Conservation (phyloP, 2,888 invertebrate species). For the Notodonta dromedarius region DNA sequence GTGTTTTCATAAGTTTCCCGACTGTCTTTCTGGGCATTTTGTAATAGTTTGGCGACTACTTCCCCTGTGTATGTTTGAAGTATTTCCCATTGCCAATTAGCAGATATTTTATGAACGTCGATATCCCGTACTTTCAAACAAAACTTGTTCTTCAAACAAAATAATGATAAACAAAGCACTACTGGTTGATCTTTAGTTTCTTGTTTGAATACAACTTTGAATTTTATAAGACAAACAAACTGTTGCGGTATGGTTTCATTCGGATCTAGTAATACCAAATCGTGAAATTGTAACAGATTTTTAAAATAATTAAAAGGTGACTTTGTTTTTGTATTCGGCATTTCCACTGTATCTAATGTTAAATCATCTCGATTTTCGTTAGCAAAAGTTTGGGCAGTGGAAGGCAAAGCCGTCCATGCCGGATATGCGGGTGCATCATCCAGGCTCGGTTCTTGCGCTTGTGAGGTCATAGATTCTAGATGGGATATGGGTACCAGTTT, state of each 20-base stretch:
- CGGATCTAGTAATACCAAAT: slow-evolving; percentile 53
- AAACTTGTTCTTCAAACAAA: slow-evolving; percentile 49
- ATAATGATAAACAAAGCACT: slow-evolving; percentile 56
- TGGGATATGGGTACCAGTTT: slow-evolving; percentile 10
- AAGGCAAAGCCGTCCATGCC: slow-evolving; percentile 8
- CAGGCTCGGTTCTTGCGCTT: slow-evolving; percentile 6
- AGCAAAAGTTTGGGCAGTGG: not conserved
- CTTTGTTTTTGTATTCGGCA: slow-evolving; percentile 65
- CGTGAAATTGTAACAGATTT: slow-evolving; percentile 57
- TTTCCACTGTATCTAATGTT: slow-evolving; percentile 58
- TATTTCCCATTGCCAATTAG: slow-evolving; percentile 77
- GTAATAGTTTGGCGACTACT: slow-evolving; percentile 51
- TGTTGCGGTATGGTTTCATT: slow-evolving; percentile 29
- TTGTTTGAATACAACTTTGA: slow-evolving; percentile 65
- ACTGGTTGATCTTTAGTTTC: slow-evolving; percentile 49
- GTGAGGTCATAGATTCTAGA: slow-evolving; percentile 9
- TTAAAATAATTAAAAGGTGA: slow-evolving; percentile 67
- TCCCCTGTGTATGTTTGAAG: slow-evolving; percentile 61
- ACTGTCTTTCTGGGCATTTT: slow-evolving; percentile 54
- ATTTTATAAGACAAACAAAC: slow-evolving; percentile 61
- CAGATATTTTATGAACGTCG: slow-evolving; percentile 54
- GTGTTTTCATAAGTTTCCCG: slow-evolving; percentile 38
- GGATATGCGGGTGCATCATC: slow-evolving; percentile 10
- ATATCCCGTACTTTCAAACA: slow-evolving; percentile 62
- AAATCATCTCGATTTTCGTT: slow-evolving; percentile 37